Evolutionary conservation across 37 sponge, comb jelly and placozoan species (phyloP).

Genomic region (Oscarella lobularis): DNA sequence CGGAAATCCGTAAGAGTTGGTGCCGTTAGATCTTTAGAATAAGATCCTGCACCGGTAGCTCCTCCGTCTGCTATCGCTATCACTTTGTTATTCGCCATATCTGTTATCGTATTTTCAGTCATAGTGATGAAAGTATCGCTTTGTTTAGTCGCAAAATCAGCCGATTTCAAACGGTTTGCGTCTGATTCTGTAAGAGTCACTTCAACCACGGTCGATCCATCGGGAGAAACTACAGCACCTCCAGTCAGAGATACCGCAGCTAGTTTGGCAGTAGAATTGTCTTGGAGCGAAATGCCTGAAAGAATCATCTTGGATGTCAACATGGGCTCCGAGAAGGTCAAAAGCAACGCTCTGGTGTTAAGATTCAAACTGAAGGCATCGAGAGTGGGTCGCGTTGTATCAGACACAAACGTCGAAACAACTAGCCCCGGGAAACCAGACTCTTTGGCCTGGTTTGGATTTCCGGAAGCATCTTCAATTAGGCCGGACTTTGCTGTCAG

Average conservation of each 20-base stretch:
- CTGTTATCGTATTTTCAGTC: not conserved
- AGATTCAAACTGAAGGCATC: slow-evolving; percentile 5
- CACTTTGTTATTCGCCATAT: not conserved
- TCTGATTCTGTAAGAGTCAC: slow-evolving; percentile 52
- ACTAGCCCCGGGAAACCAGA: slow-evolving; percentile 11
- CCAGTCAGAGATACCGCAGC: slow-evolving; percentile 18
- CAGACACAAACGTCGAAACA: slow-evolving; percentile 7
- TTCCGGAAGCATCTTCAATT: slow-evolving; percentile 53
- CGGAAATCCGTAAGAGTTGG: slow-evolving; percentile 52
- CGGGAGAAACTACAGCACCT: slow-evolving; percentile 32
- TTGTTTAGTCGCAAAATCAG: not conserved
- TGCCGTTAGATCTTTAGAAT: slow-evolving; percentile 25
- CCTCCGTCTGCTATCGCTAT: not conserved
- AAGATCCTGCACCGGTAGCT: slow-evolving; percentile 14
- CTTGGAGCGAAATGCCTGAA: slow-evolving; percentile 26
- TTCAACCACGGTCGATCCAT: slow-evolving; percentile 31
- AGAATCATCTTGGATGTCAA: slow-evolving; percentile 23
- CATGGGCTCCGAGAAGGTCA: slow-evolving; percentile 66
- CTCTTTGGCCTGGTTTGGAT: slow-evolving; percentile 11
- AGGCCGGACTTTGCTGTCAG: slow-evolving; percentile 26
- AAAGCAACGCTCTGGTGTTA: slow-evolving; percentile 11
- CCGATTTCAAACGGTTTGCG: slow-evolving; percentile 45
- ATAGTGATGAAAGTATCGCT: not conserved
- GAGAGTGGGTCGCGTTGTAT: slow-evolving; percentile 6
- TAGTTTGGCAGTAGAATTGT: not conserved